A percentile compares a stretch with the other conserved stretches of the same genome.
Evolutionary conservation across 2,797 vertebrate genomes (phyloP).

Genomic region (Ispidina lecontei): DNA sequence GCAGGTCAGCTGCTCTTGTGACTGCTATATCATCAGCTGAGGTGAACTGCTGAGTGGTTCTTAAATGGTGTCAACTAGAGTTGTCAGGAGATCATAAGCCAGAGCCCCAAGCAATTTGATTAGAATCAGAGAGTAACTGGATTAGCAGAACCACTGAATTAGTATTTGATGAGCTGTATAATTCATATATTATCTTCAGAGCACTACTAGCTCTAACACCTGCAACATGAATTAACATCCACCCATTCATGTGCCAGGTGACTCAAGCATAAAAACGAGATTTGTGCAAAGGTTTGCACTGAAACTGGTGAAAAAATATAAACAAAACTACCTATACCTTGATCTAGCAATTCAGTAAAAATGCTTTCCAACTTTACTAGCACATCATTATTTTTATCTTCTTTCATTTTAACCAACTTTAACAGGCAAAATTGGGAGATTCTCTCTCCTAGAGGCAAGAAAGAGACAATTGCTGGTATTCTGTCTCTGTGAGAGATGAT

Average conservation of each 20-base stretch:
- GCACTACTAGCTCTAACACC: not conserved
- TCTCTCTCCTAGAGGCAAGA: not conserved
- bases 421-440: not conserved
- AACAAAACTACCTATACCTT: not conserved
- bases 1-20: constrained; percentile 10
- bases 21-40: not conserved
- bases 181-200: not conserved
- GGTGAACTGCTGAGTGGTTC: not conserved
- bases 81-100: constrained; percentile 51
- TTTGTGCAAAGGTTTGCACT: not conserved
- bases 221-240: not conserved
- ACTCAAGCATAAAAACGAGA: not conserved
- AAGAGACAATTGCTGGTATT: not conserved
- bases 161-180: constrained; percentile 45
- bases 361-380: not conserved
- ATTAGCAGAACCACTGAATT: constrained; percentile 52
- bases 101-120: constrained; percentile 58
- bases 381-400: not conserved
- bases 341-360: not conserved
- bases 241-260: not conserved
- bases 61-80: constrained; percentile 56
- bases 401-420: not conserved
- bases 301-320: not conserved
- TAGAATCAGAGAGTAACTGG: constrained; percentile 45
- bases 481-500: not conserved